Evolutionary conservation across 2,888 invertebrate genomes (phyloP).

Genomic region (Caenorhabditis japonica): DNA sequence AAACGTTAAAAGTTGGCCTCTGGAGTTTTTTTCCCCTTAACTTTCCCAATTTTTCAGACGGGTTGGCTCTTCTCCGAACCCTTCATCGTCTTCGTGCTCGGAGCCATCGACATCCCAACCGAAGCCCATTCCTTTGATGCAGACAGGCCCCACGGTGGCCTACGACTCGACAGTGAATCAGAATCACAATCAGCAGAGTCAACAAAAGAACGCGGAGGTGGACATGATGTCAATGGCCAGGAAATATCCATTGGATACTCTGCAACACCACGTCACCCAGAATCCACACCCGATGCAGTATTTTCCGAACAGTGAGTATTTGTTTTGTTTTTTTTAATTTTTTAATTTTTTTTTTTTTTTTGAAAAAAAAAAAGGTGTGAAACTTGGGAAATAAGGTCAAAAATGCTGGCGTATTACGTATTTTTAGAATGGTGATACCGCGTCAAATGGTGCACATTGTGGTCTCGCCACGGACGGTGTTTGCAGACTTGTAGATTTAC

Average conservation of each 20-base stretch:
- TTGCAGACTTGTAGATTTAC: too few species aligned
- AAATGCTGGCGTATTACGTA: not conserved
- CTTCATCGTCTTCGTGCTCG: slow-evolving; percentile 35
- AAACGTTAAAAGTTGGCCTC: too few species aligned
- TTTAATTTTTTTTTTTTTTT: not conserved
- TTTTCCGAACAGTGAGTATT: slow-evolving; percentile 32
- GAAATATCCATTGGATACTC: slow-evolving; percentile 34
- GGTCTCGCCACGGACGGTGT: too few species aligned
- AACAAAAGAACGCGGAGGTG: slow-evolving; percentile 5
- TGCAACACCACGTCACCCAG: slow-evolving; percentile 31
- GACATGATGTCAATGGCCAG: slow-evolving; percentile 19
- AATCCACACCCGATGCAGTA: slow-evolving; percentile 25
- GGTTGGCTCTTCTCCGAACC: slow-evolving; percentile 41
- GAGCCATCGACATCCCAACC: slow-evolving; percentile 25
- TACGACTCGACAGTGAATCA: slow-evolving; percentile 31
- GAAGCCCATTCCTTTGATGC: slow-evolving; percentile 26
- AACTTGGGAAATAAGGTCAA: not conserved
- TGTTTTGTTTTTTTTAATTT: not conserved
- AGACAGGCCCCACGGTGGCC: slow-evolving; percentile 14
- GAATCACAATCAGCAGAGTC: slow-evolving; percentile 5
- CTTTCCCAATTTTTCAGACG: slow-evolving; percentile 14
- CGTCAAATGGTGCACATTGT: too few species aligned
- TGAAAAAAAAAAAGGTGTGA: not conserved
- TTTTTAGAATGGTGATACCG: too few species aligned
- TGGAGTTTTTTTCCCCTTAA: too few species aligned